Evolutionary conservation across 2,888 invertebrate genomes (phyloP).

Genomic region (Drosophila limbata): DNA sequence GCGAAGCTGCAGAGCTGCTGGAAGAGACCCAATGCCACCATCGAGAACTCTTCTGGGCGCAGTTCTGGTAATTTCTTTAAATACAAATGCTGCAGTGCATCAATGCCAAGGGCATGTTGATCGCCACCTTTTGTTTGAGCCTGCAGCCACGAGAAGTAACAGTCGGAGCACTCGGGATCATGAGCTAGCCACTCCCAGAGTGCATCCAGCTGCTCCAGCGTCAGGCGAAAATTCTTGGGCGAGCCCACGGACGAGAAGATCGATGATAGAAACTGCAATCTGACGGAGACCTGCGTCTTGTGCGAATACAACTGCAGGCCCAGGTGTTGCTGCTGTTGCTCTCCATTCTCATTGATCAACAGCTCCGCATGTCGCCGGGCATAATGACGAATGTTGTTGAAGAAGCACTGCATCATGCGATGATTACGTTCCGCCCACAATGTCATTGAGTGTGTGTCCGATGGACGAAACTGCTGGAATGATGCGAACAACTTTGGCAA

Average conservation of each 20-base stretch:
- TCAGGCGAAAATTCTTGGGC: conserved; percentile 93
- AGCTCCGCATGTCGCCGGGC: conserved; percentile 85
- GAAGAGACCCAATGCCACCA: conserved; percentile 95
- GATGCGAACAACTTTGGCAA: conserved; percentile 96
- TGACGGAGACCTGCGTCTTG: conserved; percentile 95
- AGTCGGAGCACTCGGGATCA: conserved; percentile 94
- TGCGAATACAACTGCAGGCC: conserved; percentile 88
- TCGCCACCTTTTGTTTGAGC: conserved; percentile 96
- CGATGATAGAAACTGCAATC: conserved; percentile 95
- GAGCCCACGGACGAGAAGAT: conserved; percentile 96
- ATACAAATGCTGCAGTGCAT: conserved; percentile 94
- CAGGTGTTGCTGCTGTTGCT: conserved; percentile 72
- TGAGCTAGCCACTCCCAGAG: conserved; percentile 96
- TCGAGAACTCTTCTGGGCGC: conserved; percentile 94
- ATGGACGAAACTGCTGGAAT: conserved; percentile 94
- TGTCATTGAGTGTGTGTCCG: conserved; percentile 94
- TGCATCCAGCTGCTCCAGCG: conserved; percentile 95
- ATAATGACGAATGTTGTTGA: conserved; percentile 93
- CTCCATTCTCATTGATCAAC: conserved; percentile 76
- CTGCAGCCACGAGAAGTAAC: conserved; percentile 96
- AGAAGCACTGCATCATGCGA: conserved; percentile 96
- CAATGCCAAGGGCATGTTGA: conserved; percentile 95
- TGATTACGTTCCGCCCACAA: conserved; percentile 97
- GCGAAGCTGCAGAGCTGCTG: conserved; percentile 96
- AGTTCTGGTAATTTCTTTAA: conserved; percentile 95